Conservation (phyloP, 2,888 invertebrate species). For the Galerucella nymphaeae region DNA sequence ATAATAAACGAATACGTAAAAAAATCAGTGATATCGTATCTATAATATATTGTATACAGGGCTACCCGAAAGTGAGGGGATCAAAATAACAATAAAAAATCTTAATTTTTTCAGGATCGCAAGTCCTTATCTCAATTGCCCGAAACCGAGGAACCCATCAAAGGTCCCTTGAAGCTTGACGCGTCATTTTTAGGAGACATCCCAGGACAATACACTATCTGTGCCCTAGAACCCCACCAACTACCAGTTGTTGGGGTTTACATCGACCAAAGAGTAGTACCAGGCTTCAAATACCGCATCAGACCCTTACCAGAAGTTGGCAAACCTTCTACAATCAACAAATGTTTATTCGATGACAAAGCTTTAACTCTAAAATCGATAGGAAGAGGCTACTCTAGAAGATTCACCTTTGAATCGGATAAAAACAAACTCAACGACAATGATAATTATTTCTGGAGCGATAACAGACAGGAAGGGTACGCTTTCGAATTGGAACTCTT, state of each 20-base stretch:
- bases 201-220: conserved; percentile 73
- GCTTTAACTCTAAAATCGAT: conserved; percentile 75
- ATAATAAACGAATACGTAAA: too few species aligned
- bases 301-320: conserved; percentile 71
- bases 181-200: conserved; percentile 74
- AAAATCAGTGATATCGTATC: too few species aligned
- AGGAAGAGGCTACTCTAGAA: conserved; percentile 79
- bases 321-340: conserved; percentile 48
- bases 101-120: too few species aligned
- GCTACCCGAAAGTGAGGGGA: too few species aligned
- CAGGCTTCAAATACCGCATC: conserved; percentile 81
- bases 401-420: conserved; percentile 77
- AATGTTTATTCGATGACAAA: conserved; percentile 74
- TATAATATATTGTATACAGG: too few species aligned
- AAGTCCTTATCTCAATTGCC: background rate
- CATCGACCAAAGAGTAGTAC: conserved; percentile 76
- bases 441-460: conserved; percentile 82
- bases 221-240: conserved; percentile 72
- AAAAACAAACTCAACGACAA: conserved; percentile 71
- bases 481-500: conserved; percentile 78
- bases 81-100: too few species aligned
- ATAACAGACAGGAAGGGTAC: conserved; percentile 79
- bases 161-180: conserved; percentile 63
- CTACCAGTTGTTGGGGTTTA: conserved; percentile 79
- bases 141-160: conserved; percentile 25